phyloP scores from a whole-genome alignment of 2,797 vertebrate genomes.

The Macroramphosus scolopax region DNA sequence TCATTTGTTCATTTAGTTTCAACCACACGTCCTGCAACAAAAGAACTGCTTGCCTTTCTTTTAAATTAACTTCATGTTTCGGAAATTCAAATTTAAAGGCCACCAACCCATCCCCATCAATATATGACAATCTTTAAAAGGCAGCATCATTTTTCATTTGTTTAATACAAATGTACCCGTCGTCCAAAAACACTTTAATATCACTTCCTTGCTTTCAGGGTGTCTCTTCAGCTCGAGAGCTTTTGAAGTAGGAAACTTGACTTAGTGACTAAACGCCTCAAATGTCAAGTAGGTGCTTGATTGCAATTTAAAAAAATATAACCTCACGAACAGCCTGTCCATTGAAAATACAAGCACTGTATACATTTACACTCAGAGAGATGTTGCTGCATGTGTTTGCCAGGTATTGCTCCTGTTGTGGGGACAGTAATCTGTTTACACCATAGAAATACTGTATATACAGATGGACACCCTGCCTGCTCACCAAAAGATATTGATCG shows the following conservation, averaged over 20 bases:
- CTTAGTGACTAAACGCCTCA: neutral
- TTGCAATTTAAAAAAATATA: neutral
- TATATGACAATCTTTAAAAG: too few relatives aligned
- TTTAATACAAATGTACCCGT: too few relatives aligned
- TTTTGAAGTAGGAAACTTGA: slow-evolving; percentile 29
- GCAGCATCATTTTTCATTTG: too few relatives aligned
- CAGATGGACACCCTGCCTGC: too few relatives aligned
- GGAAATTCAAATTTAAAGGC: neutral
- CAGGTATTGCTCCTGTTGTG: too few relatives aligned
- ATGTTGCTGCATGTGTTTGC: neutral
- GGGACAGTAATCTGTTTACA: too few relatives aligned
- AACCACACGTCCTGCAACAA: neutral
- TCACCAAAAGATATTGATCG: too few relatives aligned
- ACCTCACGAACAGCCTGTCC: too few relatives aligned
- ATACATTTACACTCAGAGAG: neutral
- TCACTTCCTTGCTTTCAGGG: slow-evolving; percentile 33
- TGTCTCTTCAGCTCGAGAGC: slow-evolving; percentile 18
- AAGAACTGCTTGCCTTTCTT: neutral
- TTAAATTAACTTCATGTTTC: slow-evolving; percentile 1
- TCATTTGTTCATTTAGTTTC: slow-evolving; percentile 34
- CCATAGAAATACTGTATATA: too few relatives aligned
- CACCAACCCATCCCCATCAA: too few relatives aligned
- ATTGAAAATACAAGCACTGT: neutral
- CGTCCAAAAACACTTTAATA: too few relatives aligned
- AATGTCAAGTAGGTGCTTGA: neutral